Base-by-base conservation (phyloP, 2,888 invertebrate species). In the Adelphocoris suturalis region DNA sequence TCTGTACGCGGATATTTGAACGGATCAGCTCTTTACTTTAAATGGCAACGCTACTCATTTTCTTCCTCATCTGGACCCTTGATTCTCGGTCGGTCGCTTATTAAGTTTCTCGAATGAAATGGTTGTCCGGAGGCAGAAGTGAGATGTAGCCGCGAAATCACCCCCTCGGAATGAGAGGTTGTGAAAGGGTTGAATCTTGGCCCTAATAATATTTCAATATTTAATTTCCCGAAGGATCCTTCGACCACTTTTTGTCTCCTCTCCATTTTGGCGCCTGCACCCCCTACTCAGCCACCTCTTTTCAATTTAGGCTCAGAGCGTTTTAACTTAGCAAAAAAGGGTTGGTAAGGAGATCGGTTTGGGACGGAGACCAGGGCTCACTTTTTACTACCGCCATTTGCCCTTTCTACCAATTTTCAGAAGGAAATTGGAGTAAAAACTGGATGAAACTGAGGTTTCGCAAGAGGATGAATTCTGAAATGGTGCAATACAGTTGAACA, bases 141-240 rank as follows among this genome's bases (percentile, higher is more conserved):
- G 68, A 68, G 68, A 23, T 61, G 61, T 61, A 19, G 23, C 68
- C 9, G 68, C 68, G 9, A 9, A 68, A 5, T 23, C 23, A 23
- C 68, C 19, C 27, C 19, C 19, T 23, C 13, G 23, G 68, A 68
- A 68, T 46, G 46, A 68, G 46, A 78, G 47, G 37, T 1, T 14
- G 46, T 19, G 14, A 47, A 78, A 78, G 37, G 78, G 37, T 78
- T 46, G 78, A 78, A 2, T 46, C 78, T 47, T 46, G 9, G 28
- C 46, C 14, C 46, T 78, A 46, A 78, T 78, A 78, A 78, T 78
- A 78, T 78, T 78, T 78, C 78, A 78, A 78, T 78, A 78, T 78
- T 78, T 46, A 78, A 78, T 78, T 78, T 78, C 19, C 78, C 16
- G 19, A 78, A 46, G 78, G 47, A 78, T 19, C 78, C 47, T 11